Evolutionary conservation across 2,888 invertebrate species (phyloP), one percentile per base, ranked within the genome.

Genomic region (Oligia fasciuncula): DNA sequence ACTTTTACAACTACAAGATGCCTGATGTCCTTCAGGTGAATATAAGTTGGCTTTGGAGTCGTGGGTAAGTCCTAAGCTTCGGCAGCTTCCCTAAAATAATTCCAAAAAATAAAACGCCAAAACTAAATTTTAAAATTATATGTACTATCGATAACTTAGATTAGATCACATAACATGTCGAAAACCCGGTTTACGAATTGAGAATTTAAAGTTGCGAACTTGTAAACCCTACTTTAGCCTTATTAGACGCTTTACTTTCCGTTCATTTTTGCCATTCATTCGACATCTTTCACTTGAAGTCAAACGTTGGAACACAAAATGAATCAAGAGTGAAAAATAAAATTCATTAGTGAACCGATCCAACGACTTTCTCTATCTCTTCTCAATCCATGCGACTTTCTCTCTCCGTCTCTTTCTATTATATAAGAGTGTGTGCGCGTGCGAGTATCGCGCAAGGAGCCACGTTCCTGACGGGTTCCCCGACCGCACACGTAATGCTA

Each of bases 91-190:
- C 51, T 54, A 19, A 54, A 19, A 54, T 19, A 6, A 2, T 6
- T 19, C 2, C 2, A 54, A 11, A 29, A 35, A 81, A 70, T 66
- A 78, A 81, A 80, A 82, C 63, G 9, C 40, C 51, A 43, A 14
- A 54, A 2, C 0, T 17, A 60, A 60, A 67, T 79, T 77, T 86
- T 87, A 73, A 83, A 87, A 87, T 84, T 79, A 82, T 79, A 90
- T 88, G 83, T 85, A 90, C 87, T 90, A 90, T 86, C 67, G 79
- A 89, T 88, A 90, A 89, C 90, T 90, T 90, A 90, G 60, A 84
- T 85, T 89, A 88, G 63, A 89, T 89, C 89, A 89, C 89, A 89
- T 82, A 87, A 89, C 73, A 88, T 62, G n/a, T 71, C 2, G 60
- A 43, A 71, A 11, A 60, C n/a, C 40, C 43, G 62, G 43, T 43